These are phyloP conservation scores for Hydraecia micacea DNA, from an alignment of 2,888 invertebrate genomes.

Conservation along the genomic window DNA sequence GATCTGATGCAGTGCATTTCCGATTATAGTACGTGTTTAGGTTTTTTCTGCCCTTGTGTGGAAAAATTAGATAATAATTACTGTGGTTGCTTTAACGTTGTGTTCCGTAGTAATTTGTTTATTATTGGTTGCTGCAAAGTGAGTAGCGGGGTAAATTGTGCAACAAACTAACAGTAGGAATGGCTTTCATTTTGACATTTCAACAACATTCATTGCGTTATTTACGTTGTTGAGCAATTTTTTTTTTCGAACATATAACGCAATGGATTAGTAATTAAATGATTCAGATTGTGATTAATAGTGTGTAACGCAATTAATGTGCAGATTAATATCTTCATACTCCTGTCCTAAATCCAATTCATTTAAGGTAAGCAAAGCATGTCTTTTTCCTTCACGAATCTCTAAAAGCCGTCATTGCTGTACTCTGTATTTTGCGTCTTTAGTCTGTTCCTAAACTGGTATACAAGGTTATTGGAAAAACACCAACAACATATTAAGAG, in stretches of 20 bases:
- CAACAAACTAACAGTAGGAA: not conserved
- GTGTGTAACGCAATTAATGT: too few relatives aligned
- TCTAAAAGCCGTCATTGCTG: not conserved
- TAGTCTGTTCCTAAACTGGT: too few relatives aligned
- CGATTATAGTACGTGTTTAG: not conserved
- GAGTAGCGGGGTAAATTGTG: not conserved
- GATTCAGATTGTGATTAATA: too few relatives aligned
- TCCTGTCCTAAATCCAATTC: too few relatives aligned
- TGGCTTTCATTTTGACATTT: not conserved
- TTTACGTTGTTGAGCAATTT: too few relatives aligned
- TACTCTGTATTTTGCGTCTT: too few relatives aligned
- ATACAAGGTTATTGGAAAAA: too few relatives aligned
- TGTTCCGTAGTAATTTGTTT: conserved; percentile 9
- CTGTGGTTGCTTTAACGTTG: not conserved
- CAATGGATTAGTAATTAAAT: too few relatives aligned
- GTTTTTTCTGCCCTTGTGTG: conserved; percentile 13
- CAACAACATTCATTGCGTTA: too few relatives aligned
- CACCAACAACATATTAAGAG: too few relatives aligned
- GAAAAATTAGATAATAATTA: not conserved
- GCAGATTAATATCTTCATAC: not conserved
- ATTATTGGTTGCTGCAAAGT: not conserved
- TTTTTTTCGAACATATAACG: too few relatives aligned
- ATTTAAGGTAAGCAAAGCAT: not conserved
- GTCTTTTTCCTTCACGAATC: not conserved
- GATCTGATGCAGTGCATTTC: conserved; percentile 34